Evolutionary conservation across 1,140 invertebrate species (phyloP).

Genomic region (Manduca sexta): DNA sequence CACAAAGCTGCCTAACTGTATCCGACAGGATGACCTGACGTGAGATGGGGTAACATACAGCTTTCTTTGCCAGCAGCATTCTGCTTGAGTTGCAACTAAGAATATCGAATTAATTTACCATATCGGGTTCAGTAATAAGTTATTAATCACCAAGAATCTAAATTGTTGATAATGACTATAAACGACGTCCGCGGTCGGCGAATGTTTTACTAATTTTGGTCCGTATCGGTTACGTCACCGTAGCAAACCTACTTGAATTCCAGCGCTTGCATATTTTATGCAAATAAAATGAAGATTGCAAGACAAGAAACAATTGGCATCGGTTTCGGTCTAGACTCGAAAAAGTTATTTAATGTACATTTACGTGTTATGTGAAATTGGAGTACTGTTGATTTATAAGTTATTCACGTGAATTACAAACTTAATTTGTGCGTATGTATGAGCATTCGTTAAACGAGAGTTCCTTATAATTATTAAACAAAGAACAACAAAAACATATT

Average conservation of each 20-base stretch:
- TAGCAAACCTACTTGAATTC: conserved; percentile 48
- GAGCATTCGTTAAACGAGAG: too few species aligned
- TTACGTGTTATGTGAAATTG: not conserved
- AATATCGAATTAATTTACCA: conserved; percentile 13
- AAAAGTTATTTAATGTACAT: conserved; percentile 11
- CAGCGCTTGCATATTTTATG: conserved; percentile 55
- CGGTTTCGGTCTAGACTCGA: conserved; percentile 22
- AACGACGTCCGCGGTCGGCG: conserved; percentile 50
- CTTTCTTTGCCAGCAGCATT: conserved; percentile 12
- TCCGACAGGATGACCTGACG: conserved; percentile 42
- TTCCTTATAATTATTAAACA: too few species aligned
- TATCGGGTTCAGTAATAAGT: conserved; percentile 30
- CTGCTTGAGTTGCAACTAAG: conserved; percentile 12
- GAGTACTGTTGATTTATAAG: conserved; percentile 2
- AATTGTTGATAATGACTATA: conserved; percentile 55
- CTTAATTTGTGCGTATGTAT: too few species aligned
- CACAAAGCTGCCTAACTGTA: conserved; percentile 59
- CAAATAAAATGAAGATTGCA: conserved; percentile 39
- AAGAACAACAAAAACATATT: too few species aligned
- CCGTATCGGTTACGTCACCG: conserved; percentile 50
- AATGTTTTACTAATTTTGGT: conserved; percentile 57
- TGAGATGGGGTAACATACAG: conserved; percentile 33
- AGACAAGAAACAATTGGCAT: conserved; percentile 30
- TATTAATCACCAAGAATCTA: conserved; percentile 42
- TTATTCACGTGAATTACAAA: not conserved